Evolutionary conservation across 2,888 invertebrate species (phyloP).

Genomic region (Cheilosia variabilis): DNA sequence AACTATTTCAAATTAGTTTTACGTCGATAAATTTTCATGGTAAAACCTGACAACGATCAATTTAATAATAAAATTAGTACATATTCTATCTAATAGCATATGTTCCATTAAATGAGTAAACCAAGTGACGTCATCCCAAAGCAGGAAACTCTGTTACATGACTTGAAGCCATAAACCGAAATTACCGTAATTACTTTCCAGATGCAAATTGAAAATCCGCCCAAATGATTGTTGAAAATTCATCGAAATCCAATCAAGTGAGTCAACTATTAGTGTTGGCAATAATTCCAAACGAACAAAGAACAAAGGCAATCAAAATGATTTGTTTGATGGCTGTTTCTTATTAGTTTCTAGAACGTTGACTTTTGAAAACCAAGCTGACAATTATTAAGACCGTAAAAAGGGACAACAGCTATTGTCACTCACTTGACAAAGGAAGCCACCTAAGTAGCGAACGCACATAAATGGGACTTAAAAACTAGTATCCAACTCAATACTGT

Average conservation of each 20-base stretch:
- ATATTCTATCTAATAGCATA: background rate
- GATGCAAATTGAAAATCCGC: background rate
- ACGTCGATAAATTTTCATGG: too few relatives aligned
- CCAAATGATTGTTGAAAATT: background rate
- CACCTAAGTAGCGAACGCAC: constrained; percentile 2
- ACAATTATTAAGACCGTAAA: background rate
- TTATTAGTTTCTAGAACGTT: constrained; percentile 9
- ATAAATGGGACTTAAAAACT: background rate
- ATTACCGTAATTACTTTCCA: background rate
- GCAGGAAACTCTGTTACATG: background rate
- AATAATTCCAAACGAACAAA: constrained; percentile 7
- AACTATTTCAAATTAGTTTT: too few relatives aligned
- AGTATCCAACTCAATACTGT: background rate
- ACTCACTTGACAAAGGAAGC: constrained; percentile 21
- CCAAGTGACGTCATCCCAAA: constrained; percentile 7
- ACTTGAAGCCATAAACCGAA: background rate
- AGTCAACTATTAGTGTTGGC: constrained; percentile 2
- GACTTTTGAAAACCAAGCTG: background rate
- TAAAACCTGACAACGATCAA: too few relatives aligned
- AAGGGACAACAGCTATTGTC: constrained; percentile 31
- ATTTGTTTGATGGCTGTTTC: background rate
- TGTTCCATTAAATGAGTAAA: background rate
- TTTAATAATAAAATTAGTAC: too few relatives aligned
- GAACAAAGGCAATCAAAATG: constrained; percentile 24
- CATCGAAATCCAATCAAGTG: constrained; percentile 5